phyloP scores from a whole-genome alignment of 1,140 invertebrate species.

The Gerris buenoi region DNA sequence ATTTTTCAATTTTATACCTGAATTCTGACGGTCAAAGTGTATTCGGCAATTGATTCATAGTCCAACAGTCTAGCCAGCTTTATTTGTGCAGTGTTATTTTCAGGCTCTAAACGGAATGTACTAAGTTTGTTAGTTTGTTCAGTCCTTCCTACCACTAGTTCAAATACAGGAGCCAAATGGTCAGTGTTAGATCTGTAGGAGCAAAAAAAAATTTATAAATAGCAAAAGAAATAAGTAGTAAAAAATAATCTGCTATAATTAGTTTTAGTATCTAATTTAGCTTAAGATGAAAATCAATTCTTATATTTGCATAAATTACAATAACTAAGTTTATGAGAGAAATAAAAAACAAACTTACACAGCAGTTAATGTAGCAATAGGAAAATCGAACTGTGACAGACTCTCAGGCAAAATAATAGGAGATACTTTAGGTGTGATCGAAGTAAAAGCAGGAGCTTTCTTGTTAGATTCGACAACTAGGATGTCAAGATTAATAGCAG shows the following conservation, averaged over 20 bases:
- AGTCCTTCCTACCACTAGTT: constrained; percentile 61
- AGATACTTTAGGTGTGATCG: constrained; percentile 31
- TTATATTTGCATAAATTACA: too few relatives aligned
- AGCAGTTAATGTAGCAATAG: constrained; percentile 51
- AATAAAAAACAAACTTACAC: constrained; percentile 37
- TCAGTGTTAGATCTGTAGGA: constrained; percentile 52
- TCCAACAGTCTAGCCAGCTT: constrained; percentile 56
- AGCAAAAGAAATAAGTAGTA: too few relatives aligned
- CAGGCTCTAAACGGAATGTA: constrained; percentile 54
- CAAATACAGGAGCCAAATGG: constrained; percentile 55
- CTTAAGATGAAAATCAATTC: too few relatives aligned
- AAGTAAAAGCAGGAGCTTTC: constrained; percentile 60
- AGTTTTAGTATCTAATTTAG: too few relatives aligned
- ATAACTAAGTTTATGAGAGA: too few relatives aligned
- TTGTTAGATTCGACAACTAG: constrained; percentile 73
- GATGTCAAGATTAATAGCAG: constrained; percentile 58
- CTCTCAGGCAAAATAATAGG: constrained; percentile 56
- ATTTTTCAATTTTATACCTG: constrained; percentile 27
- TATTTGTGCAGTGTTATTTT: constrained; percentile 51
- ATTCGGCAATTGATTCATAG: constrained; percentile 67
- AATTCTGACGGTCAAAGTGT: constrained; percentile 64
- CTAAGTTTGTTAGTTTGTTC: constrained; percentile 66
- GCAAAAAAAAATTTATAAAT: too few relatives aligned
- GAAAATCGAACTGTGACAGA: constrained; percentile 45
- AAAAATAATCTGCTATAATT: too few relatives aligned